Conservation (phyloP, 2,113 vertebrate genomes). For the Leucosticte australis region DNA sequence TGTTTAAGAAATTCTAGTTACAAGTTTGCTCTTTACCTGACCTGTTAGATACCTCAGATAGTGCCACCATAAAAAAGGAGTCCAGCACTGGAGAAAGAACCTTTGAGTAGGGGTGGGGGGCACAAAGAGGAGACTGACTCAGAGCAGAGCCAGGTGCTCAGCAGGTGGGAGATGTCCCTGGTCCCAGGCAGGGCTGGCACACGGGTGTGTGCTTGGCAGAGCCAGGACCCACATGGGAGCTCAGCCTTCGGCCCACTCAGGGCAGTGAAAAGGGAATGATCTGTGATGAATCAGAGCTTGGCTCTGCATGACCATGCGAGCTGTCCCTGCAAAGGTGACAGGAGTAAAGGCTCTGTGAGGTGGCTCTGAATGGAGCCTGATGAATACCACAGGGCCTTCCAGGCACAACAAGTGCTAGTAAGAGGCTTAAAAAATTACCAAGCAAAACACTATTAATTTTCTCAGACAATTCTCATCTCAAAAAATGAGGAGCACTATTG, state of each 20-base stretch:
- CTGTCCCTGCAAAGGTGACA: background rate
- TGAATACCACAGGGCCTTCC: background rate
- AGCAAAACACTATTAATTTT: background rate
- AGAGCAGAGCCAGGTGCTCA: background rate
- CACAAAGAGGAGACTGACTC: background rate
- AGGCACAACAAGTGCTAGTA: background rate
- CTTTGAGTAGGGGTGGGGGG: background rate
- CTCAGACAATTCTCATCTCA: background rate
- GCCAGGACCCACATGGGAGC: rapidly evolving
- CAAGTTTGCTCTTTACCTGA: background rate
- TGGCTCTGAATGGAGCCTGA: background rate
- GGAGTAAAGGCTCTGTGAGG: background rate
- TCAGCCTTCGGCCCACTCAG: background rate
- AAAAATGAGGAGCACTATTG: background rate
- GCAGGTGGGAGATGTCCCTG: background rate
- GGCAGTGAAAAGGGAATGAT: background rate
- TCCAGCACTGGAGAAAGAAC: background rate
- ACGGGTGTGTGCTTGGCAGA: background rate
- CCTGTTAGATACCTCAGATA: background rate
- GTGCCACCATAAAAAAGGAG: background rate
- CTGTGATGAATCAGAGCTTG: background rate
- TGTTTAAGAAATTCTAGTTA: background rate
- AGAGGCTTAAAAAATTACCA: background rate
- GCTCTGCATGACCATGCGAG: rapidly evolving
- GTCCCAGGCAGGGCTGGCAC: background rate